Base-by-base conservation (phyloP, 92 coral and sea anemone species). In the Isaurus tuberculatus region DNA sequence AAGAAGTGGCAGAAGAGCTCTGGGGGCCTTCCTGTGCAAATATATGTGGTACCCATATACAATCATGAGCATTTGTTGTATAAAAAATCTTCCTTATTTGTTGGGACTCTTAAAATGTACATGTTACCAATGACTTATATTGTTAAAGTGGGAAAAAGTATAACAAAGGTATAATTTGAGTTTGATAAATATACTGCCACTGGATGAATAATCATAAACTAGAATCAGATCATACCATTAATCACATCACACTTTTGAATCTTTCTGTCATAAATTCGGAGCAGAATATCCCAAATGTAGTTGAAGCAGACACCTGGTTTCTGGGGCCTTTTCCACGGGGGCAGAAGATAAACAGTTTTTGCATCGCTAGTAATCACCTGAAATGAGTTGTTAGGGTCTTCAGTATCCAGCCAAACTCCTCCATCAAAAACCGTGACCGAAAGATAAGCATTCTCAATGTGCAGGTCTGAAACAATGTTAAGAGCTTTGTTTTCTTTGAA, bases 261-360 rank as follows among this genome's bases (percentile, higher is more conserved):
- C 70, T 81, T 88, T 63, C 68, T 85, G 55, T 90, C 84, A 43
- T 72, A 82, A 29, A 64, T 30, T 43, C 34, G 85, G 13, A 92
- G 78, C 77, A 90, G 53, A 87, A 81, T 80, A 64, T 86, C 79
- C 95, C 88, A 85, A 65, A 92, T 82, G 84, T 91, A 86, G 7
- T 83, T 51, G 61, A 87, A 94, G 75, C 94, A 90, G 28, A 65
- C 90, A 13, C 96, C 98, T 29, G 94, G 89, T 85, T 96, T 96
- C 22, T 79, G 86, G 17, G 90, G 90, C 75, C 99, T 88, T n/a
- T 91, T 83, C 98, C 93, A 92, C 4, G 94, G 94, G 8, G 98
- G 91, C 1, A 81, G 65, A 63, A 95, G 82, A n/a, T 64, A 61
- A 53, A 96, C 10, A 14, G 67, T 78, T 23, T 55, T 57, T 20